Conservation (phyloP, 2,888 invertebrate genomes). For the Apocheima hispidaria region DNA sequence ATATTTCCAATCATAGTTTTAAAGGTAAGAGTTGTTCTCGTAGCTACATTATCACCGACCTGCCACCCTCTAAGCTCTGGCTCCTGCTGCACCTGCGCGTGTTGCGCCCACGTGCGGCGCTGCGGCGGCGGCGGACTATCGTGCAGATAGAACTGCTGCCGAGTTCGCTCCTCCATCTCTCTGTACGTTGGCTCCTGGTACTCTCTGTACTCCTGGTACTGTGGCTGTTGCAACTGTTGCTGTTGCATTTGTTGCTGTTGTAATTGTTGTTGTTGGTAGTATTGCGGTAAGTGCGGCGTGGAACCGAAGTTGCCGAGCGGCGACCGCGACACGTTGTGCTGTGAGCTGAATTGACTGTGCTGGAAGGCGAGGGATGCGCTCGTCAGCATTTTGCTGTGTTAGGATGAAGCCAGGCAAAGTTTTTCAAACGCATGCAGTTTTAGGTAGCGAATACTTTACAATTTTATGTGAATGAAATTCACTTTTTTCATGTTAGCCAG, state of each 20-base stretch:
- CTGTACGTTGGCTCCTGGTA: constrained; percentile 66
- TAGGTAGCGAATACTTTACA: too few species aligned
- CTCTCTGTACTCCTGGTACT: constrained; percentile 64
- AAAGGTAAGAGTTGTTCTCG: too few species aligned
- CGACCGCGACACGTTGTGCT: constrained; percentile 81
- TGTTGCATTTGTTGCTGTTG: constrained; percentile 12
- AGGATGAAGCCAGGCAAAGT: neutral
- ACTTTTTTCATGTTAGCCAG: too few species aligned
- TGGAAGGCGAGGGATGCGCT: constrained; percentile 61
- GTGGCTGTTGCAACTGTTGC: constrained; percentile 44
- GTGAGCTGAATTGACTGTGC: constrained; percentile 85
- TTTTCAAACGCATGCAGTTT: constrained; percentile 14
- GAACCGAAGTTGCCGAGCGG: constrained; percentile 80
- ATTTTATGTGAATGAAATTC: too few species aligned
- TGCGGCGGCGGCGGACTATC: constrained; percentile 87
- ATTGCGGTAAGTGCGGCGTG: constrained; percentile 79
- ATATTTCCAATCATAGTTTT: too few species aligned
- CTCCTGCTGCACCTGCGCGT: constrained; percentile 77
- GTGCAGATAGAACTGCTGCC: constrained; percentile 91
- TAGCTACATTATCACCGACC: too few species aligned
- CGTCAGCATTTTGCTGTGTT: constrained; percentile 42
- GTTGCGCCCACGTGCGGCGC: constrained; percentile 89
- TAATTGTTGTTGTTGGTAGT: constrained; percentile 49
- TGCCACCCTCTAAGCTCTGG: constrained; percentile 83
- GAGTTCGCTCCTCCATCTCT: constrained; percentile 42